phyloP scores from a whole-genome alignment of 2,888 invertebrate genomes.

The Globia sparganii region DNA sequence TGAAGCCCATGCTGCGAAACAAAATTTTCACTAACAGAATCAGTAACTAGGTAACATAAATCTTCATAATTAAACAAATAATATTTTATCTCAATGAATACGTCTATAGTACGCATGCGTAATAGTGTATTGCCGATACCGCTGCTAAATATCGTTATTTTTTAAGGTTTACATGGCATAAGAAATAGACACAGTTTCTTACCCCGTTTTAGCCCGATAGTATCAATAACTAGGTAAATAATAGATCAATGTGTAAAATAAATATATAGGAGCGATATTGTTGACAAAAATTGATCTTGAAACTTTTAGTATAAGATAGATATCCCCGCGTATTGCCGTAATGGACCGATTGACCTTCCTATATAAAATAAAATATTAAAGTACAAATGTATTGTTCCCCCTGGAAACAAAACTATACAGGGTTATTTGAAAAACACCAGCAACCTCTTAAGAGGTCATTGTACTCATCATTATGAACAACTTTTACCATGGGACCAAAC shows the following conservation, averaged over 20 bases:
- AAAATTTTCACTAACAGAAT: conserved; percentile 63
- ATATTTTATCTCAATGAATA: conserved; percentile 11
- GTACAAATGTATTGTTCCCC: neutral
- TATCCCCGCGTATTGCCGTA: conserved; percentile 26
- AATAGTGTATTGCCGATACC: conserved; percentile 15
- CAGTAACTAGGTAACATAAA: conserved; percentile 30
- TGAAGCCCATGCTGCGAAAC: conserved; percentile 80
- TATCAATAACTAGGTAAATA: neutral
- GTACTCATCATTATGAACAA: too few species aligned
- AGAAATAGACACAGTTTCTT: neutral
- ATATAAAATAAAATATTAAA: too few species aligned
- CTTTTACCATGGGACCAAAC: too few species aligned
- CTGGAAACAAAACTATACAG: neutral
- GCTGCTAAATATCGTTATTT: neutral
- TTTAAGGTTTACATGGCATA: neutral
- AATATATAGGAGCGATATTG: conserved; percentile 18
- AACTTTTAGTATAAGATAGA: neutral
- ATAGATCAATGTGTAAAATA: neutral
- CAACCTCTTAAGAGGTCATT: too few species aligned
- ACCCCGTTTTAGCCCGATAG: neutral
- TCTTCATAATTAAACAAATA: conserved; percentile 24
- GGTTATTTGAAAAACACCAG: too few species aligned
- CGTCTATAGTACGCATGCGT: conserved; percentile 46
- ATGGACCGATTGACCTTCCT: neutral
- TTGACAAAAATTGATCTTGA: conserved; percentile 4